Conservation (phyloP, 2,888 invertebrate genomes). For the Geotrupes spiniger region DNA sequence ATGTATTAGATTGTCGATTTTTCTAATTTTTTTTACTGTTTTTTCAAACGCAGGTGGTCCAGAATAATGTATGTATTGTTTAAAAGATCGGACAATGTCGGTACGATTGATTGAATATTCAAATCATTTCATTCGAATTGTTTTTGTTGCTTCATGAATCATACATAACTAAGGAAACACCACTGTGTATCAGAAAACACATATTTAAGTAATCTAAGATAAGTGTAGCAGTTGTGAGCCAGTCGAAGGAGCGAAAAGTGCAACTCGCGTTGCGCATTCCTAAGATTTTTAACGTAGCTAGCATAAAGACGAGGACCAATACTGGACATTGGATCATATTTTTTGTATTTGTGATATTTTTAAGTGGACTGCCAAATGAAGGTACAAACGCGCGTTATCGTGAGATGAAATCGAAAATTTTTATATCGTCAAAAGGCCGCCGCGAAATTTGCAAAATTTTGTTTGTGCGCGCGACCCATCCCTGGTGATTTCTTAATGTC, state of each 20-base stretch:
- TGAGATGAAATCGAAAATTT: neutral
- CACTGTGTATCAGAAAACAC: slow-evolving; percentile 17
- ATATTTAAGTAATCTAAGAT: neutral
- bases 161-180: slow-evolving; percentile 6
- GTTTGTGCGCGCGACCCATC: neutral
- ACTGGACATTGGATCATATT: slow-evolving; percentile 23
- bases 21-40: slow-evolving; percentile 3
- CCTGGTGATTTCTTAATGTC: slow-evolving; percentile 20
- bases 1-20: neutral
- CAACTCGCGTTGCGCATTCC: slow-evolving; percentile 11
- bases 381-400: slow-evolving; percentile 16
- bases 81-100: too few species aligned
- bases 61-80: slow-evolving; percentile 10
- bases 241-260: slow-evolving; percentile 6
- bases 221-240: slow-evolving; percentile 4
- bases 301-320: slow-evolving; percentile 22
- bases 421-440: slow-evolving; percentile 2
- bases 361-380: slow-evolving; percentile 21
- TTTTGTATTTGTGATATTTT: slow-evolving; percentile 26
- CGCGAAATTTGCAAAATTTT: slow-evolving; percentile 6
- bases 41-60: slow-evolving; percentile 15
- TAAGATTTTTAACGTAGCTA: slow-evolving; percentile 12
- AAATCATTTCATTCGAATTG: slow-evolving; percentile 8
- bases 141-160: slow-evolving; percentile 8
- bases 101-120: neutral